Conservation (phyloP, 2,797 vertebrate genomes). For the Dendrocincla fuliginosa region DNA sequence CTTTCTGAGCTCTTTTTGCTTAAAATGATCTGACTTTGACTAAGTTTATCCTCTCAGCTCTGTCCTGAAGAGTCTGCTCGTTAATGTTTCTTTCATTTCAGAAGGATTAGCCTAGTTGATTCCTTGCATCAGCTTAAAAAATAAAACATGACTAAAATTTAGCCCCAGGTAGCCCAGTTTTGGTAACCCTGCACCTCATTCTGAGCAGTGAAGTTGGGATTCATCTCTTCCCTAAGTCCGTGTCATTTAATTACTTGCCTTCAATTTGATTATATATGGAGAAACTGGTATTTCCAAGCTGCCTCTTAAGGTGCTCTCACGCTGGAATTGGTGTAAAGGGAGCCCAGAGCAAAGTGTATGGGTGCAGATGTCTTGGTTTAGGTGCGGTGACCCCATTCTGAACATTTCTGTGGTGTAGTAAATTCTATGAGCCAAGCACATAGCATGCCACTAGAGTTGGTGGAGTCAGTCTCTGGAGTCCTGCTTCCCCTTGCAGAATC, state of each 20-base stretch:
- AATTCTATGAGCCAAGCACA: neutral
- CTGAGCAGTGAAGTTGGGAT: neutral
- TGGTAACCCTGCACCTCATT: neutral
- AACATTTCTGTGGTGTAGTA: fast-evolving
- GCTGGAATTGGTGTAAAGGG: neutral
- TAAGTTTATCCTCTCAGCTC: neutral
- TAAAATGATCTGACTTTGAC: neutral
- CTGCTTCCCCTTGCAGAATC: neutral
- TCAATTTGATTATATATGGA: fast-evolving
- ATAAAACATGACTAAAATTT: neutral
- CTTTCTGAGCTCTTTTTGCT: neutral
- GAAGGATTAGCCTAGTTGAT: neutral
- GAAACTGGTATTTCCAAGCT: neutral
- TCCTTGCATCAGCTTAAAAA: neutral
- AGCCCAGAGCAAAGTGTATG: neutral
- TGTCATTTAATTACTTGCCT: neutral
- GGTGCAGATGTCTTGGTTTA: neutral
- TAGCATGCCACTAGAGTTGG: fast-evolving
- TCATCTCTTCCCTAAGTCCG: neutral
- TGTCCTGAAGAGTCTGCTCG: neutral
- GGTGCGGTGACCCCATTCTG: fast-evolving
- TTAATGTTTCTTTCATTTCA: neutral
- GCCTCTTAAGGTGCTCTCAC: neutral
- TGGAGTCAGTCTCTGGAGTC: neutral
- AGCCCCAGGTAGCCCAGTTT: neutral